A percentile compares a stretch with the other conserved stretches of the same genome.
Conservation (phyloP, 2,113 vertebrate genomes). For the Lasiurus borealis region DNA sequence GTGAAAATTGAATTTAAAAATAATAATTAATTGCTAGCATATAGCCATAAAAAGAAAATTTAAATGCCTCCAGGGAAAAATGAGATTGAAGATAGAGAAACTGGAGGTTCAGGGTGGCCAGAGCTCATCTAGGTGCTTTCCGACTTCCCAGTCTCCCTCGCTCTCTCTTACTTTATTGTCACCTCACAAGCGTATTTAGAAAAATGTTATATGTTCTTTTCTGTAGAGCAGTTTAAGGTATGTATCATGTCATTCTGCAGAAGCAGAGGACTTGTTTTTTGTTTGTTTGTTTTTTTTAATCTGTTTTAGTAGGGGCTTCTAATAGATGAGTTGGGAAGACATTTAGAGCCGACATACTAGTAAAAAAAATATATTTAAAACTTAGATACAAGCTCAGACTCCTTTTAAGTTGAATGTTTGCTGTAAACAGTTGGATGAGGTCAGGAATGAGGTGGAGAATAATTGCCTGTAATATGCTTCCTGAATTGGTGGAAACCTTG, state of each 20-base stretch:
- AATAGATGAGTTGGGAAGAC: not conserved
- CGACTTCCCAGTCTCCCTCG: not conserved
- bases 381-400: not conserved
- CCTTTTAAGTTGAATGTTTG: not conserved
- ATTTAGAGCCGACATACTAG: not conserved
- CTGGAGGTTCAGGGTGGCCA: not conserved
- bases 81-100: not conserved
- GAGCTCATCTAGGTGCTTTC: not conserved
- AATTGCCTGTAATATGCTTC: not conserved
- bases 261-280: not conserved
- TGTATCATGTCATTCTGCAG: not conserved
- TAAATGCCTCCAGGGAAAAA: not conserved
- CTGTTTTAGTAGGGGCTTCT: not conserved
- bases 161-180: not conserved
- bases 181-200: not conserved
- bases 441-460: not conserved
- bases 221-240: not conserved
- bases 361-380: not conserved
- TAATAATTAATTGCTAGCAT: not conserved
- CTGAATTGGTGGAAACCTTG: not conserved
- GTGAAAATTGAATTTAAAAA: not conserved
- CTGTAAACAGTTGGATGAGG: not conserved
- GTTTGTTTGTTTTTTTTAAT: no score
- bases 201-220: not conserved
- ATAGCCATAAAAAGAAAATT: slow-evolving; percentile 15